Evolutionary conservation across 2,888 invertebrate species (phyloP), one percentile per base, ranked within the genome.

Genomic region (Chloroclysta siterata): DNA sequence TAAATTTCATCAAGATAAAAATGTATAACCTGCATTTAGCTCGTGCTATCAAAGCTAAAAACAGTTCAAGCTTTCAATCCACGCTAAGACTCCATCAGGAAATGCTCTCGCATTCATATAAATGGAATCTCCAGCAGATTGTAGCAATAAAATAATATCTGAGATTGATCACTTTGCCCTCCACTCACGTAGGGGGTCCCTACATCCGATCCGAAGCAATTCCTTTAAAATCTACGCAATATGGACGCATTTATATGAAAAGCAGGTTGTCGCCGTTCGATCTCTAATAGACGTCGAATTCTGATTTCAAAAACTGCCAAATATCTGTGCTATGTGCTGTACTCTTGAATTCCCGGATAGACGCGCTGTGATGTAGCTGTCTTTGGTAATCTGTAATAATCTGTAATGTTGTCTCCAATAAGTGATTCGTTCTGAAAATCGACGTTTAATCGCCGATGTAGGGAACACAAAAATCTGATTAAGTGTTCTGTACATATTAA

Each of bases 131-230:
- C n/a, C 42, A 51, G 52, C 50, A 42, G 58, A 66, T 64, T 63
- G 58, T 44, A 47, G 70, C 70, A 63, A 72, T 74, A 76, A 73
- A 76, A 79, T 76, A 73, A 82, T 81, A 75, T 81, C 75, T 79
- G 72, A 79, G 77, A 84, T 79, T 77, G 80, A 72, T 73, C 74
- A 67, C 68, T 63, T 75, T 65, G 69, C 63, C 65, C 72, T 73
- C 68, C 67, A 72, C 75, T 77, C 87, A 87, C 87, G 87, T 86
- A 82, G 75, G 77, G 74, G 76, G 80, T 78, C 76, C 74, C 78
- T 73, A 60, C 70, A 75, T 74, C 72, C 77, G 77, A 80, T 79
- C 77, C 72, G 58, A 60, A 71, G 76, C 74, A 78, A 80, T 81
- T 80, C 77, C 76, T 75, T 73, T 71, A 56, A 59, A 56, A 50